A percentile compares a stretch with the other conserved stretches of the same genome.
Evolutionary conservation across 1,140 invertebrate species (phyloP).

Genomic region (Bombus impatiens): DNA sequence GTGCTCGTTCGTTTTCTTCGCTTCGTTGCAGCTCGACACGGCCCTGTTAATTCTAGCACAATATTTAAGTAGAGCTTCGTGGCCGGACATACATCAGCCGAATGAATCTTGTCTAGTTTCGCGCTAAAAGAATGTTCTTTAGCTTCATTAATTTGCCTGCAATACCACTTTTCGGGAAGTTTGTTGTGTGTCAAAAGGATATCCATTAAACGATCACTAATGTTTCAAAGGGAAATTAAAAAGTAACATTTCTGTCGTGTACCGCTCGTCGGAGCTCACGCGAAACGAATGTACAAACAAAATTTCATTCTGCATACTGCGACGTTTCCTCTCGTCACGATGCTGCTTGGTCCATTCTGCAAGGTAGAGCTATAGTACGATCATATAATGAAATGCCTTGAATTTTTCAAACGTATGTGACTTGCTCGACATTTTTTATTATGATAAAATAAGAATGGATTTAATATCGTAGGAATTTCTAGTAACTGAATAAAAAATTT

Average conservation of each 20-base stretch:
- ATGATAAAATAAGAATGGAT: background rate
- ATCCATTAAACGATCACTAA: background rate
- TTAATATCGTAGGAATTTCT: background rate
- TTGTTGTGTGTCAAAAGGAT: background rate
- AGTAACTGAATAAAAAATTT: no score
- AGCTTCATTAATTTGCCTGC: slow-evolving; percentile 24
- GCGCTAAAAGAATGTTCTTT: slow-evolving; percentile 13
- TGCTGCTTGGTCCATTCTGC: no score
- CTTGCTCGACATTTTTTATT: background rate
- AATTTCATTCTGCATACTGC: background rate
- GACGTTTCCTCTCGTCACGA: background rate
- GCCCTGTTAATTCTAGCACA: slow-evolving; percentile 68
- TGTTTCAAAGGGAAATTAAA: slow-evolving; percentile 2
- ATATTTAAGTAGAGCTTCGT: slow-evolving; percentile 66
- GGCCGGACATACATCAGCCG: slow-evolving; percentile 25
- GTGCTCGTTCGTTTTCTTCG: slow-evolving; percentile 58
- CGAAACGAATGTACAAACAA: background rate
- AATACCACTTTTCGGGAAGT: slow-evolving; percentile 28
- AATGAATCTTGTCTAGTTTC: slow-evolving; percentile 43
- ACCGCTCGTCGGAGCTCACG: background rate
- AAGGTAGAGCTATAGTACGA: no score
- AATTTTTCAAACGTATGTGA: background rate
- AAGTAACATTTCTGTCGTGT: background rate
- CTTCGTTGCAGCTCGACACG: slow-evolving; percentile 68
- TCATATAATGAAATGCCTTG: background rate